These are phyloP conservation scores for Mesaphorura yosii DNA, from an alignment of 1,140 invertebrate genomes.

Conservation along the genomic window DNA sequence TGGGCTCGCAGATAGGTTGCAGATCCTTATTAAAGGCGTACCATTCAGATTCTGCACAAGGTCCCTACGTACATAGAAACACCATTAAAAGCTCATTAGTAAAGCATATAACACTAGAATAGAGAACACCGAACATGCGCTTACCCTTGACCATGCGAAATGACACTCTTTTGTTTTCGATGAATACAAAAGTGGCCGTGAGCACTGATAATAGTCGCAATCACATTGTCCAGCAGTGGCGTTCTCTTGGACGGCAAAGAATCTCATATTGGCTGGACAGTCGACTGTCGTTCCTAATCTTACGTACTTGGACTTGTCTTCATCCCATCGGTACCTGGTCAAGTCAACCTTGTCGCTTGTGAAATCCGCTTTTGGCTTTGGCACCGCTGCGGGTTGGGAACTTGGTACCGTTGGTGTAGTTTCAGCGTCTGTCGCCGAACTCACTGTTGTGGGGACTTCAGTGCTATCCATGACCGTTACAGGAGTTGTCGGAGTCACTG, in stretches of 20 bases:
- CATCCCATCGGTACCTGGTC: slow-evolving; percentile 8
- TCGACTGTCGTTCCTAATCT: slow-evolving; percentile 5
- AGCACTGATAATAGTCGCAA: slow-evolving; percentile 12
- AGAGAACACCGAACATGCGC: background rate
- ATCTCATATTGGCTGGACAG: slow-evolving; percentile 15
- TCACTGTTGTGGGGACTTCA: too few species aligned
- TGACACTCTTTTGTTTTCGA: slow-evolving; percentile 13
- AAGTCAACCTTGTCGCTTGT: slow-evolving; percentile 3
- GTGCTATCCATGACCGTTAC: too few species aligned
- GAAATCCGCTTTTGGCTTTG: too few species aligned
- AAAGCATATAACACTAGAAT: background rate
- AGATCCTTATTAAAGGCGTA: slow-evolving; percentile 13
- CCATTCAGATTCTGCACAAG: slow-evolving; percentile 19
- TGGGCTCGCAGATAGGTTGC: slow-evolving; percentile 8
- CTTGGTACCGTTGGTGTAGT: too few species aligned
- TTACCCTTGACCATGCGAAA: slow-evolving; percentile 14
- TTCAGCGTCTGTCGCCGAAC: too few species aligned
- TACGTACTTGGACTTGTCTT: slow-evolving; percentile 7
- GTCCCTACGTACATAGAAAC: slow-evolving; percentile 11
- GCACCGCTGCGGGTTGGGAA: background rate
- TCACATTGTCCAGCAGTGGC: slow-evolving; percentile 9
- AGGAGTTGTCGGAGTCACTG: too few species aligned
- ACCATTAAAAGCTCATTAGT: background rate
- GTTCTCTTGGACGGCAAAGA: slow-evolving; percentile 8
- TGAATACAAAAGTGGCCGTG: slow-evolving; percentile 7